These are phyloP conservation scores for Sminthurides bifidus DNA, from an alignment of 1,140 invertebrate genomes.

Conservation along the genomic window DNA sequence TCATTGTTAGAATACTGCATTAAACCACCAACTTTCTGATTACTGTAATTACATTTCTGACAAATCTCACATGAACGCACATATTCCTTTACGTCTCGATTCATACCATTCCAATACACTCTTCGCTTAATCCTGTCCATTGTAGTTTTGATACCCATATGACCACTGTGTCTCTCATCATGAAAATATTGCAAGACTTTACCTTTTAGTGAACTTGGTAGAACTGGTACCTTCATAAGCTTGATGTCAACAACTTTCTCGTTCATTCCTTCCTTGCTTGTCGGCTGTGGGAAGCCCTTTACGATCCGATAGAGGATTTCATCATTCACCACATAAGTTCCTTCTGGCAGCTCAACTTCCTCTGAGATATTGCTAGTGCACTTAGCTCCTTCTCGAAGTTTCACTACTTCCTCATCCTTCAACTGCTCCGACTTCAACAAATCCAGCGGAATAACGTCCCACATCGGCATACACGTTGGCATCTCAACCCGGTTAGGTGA, in stretches of 20 bases:
- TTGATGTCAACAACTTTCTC: too few relatives aligned
- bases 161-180: slow-evolving; percentile 8
- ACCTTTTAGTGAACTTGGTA: slow-evolving; percentile 1
- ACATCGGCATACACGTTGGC: not conserved
- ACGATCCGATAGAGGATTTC: too few relatives aligned
- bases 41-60: slow-evolving; percentile 10
- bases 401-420: not conserved
- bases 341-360: too few relatives aligned
- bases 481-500: not conserved
- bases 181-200: slow-evolving; percentile 11
- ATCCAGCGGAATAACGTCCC: not conserved
- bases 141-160: slow-evolving; percentile 2
- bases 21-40: slow-evolving; percentile 4
- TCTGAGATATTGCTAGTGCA: too few relatives aligned
- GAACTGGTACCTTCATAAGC: too few relatives aligned
- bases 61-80: slow-evolving; percentile 20
- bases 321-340: too few relatives aligned
- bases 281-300: too few relatives aligned
- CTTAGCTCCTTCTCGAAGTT: not conserved
- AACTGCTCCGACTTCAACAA: not conserved
- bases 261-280: too few relatives aligned
- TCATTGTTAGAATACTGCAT: not conserved
- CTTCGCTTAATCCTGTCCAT: not conserved
- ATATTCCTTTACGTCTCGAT: slow-evolving; percentile 18
- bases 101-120: slow-evolving; percentile 23